phyloP scores from a whole-genome alignment of 2,113 vertebrate genomes.

The Lanius collurio region DNA sequence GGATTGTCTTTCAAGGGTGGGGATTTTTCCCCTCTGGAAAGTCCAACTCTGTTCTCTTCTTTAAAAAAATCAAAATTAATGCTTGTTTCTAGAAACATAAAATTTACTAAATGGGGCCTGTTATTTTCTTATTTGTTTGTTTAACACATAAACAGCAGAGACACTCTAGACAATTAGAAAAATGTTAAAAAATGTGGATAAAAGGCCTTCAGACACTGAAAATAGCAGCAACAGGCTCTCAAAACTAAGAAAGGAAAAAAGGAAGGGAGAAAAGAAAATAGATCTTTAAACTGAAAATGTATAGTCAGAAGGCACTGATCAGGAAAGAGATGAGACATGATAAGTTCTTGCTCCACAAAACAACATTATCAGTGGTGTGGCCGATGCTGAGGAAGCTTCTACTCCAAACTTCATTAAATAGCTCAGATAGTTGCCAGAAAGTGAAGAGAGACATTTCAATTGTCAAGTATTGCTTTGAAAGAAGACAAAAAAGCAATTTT shows the following conservation, averaged over 20 bases:
- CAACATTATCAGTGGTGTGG: neutral
- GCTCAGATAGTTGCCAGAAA: neutral
- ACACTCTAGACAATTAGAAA: neutral
- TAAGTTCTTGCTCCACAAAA: neutral
- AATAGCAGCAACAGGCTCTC: neutral
- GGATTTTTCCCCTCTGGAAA: neutral
- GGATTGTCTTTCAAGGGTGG: neutral
- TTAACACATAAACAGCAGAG: neutral
- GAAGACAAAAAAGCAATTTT: neutral
- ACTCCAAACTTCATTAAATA: neutral
- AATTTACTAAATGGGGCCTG: neutral
- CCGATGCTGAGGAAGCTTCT: neutral
- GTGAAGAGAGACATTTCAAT: neutral
- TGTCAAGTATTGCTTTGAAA: neutral
- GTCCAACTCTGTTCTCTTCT: neutral
- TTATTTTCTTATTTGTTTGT: neutral
- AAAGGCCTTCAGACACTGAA: neutral
- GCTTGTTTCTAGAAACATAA: neutral
- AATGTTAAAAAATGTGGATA: neutral
- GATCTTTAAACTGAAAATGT: neutral
- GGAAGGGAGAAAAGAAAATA: neutral
- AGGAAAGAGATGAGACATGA: neutral
- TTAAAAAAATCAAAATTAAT: neutral
- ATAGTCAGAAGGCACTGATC: neutral
- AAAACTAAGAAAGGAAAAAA: neutral